phyloP scores from a whole-genome alignment of 2,888 invertebrate genomes.

The Liopterus haemorrhoidalis region DNA sequence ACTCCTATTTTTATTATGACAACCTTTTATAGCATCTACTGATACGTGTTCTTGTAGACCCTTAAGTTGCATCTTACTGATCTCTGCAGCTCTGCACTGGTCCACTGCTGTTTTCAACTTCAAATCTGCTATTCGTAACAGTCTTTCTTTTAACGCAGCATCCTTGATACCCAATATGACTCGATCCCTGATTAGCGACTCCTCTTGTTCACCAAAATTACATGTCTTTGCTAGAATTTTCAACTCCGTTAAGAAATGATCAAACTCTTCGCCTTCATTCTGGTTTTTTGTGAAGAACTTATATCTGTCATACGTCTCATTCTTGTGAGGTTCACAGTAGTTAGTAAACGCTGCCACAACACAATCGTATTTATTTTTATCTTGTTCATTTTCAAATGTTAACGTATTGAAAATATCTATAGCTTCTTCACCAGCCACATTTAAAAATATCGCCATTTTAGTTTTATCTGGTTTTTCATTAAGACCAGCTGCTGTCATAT shows the following conservation, averaged over 20 bases:
- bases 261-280: not conserved
- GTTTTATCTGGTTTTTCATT: too few relatives aligned
- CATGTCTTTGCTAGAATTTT: slow-evolving; percentile 3
- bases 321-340: slow-evolving; percentile 18
- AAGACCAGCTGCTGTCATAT: too few relatives aligned
- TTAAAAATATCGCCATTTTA: slow-evolving; percentile 30
- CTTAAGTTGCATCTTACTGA: not conserved
- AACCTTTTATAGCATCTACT: not conserved
- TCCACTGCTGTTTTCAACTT: not conserved
- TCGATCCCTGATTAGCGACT: slow-evolving; percentile 15
- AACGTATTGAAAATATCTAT: slow-evolving; percentile 32
- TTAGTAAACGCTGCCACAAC: slow-evolving; percentile 27
- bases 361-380: slow-evolving; percentile 24
- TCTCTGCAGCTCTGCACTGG: slow-evolving; percentile 6
- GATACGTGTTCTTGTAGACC: not conserved
- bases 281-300: slow-evolving; percentile 2
- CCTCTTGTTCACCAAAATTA: slow-evolving; percentile 10
- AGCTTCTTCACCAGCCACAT: slow-evolving; percentile 31
- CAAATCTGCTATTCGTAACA: slow-evolving; percentile 8
- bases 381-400: slow-evolving; percentile 24
- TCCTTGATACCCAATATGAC: slow-evolving; percentile 11
- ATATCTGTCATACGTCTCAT: not conserved
- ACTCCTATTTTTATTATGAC: too few relatives aligned
- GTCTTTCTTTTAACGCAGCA: slow-evolving; percentile 12
- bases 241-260: slow-evolving; percentile 4